Percentiles rank a stretch among this genome's conserved stretches.
Conservation (phyloP, 2,888 invertebrate genomes). For the Melanostoma mellinum region DNA sequence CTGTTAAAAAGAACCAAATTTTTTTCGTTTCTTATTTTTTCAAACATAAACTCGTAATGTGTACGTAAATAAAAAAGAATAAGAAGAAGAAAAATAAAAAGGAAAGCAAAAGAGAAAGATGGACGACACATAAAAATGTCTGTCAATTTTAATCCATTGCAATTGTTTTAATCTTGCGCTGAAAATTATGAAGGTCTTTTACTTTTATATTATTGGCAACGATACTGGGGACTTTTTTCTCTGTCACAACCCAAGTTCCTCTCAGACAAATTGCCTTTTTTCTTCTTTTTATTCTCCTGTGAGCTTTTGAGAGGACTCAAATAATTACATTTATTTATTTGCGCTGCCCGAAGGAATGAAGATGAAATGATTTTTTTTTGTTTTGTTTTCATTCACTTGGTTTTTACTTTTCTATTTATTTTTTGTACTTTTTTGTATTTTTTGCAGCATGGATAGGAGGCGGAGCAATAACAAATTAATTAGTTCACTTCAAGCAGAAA, state of each 20-base stretch:
- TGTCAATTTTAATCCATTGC: slow-evolving; percentile 78
- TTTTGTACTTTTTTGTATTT: slow-evolving; percentile 23
- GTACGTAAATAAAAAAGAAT: slow-evolving; percentile 22
- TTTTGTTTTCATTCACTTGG: slow-evolving; percentile 41
- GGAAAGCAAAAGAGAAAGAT: slow-evolving; percentile 48
- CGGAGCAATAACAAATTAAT: slow-evolving; percentile 81
- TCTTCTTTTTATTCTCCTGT: slow-evolving; percentile 47
- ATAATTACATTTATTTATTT: slow-evolving; percentile 73
- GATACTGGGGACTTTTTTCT: slow-evolving; percentile 17
- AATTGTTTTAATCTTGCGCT: slow-evolving; percentile 78
- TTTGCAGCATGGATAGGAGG: slow-evolving; percentile 67
- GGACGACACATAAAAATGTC: slow-evolving; percentile 67
- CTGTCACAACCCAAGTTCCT: slow-evolving; percentile 20
- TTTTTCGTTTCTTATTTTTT: background rate
- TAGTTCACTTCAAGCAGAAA: slow-evolving; percentile 78
- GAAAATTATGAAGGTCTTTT: slow-evolving; percentile 81
- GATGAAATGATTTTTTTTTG: slow-evolving; percentile 63
- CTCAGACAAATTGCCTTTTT: slow-evolving; percentile 66
- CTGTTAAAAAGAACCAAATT: slow-evolving; percentile 25
- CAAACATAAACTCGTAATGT: slow-evolving; percentile 14
- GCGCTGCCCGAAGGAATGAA: slow-evolving; percentile 67
- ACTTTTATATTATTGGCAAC: slow-evolving; percentile 72
- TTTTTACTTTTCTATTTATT: slow-evolving; percentile 7
- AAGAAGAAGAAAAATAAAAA: slow-evolving; percentile 36
- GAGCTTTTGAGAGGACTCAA: slow-evolving; percentile 71